Percentiles rank a stretch among this genome's conserved stretches.
Conservation (phyloP, 2,888 invertebrate species). For the Scaptodrosophila latifasciaeformis region DNA sequence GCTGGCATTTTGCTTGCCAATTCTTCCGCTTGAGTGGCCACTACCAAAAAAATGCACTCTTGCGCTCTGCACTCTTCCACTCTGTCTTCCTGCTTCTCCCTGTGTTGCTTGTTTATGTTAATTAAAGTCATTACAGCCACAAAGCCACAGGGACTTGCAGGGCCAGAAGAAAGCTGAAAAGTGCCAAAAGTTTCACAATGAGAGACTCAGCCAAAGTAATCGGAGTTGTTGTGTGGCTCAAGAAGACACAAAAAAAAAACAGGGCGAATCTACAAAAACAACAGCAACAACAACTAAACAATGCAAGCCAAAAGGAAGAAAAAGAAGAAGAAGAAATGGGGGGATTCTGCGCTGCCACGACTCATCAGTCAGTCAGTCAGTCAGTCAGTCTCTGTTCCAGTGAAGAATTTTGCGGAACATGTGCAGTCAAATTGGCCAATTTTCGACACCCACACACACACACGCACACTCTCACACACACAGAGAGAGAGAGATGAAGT, state of each 20-base stretch:
- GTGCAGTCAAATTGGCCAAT: conserved; percentile 52
- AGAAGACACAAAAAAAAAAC: not conserved
- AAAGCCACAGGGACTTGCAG: conserved; percentile 1
- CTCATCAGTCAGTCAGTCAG: too few species aligned
- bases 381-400: too few species aligned
- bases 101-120: too few species aligned
- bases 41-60: not conserved
- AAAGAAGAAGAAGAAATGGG: too few species aligned
- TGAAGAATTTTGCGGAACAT: too few species aligned
- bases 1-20: conserved; percentile 15
- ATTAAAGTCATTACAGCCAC: conserved; percentile 57
- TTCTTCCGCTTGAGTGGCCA: conserved; percentile 34
- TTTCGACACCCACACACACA: conserved; percentile 25
- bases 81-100: not conserved
- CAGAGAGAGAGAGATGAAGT: not conserved
- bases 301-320: not conserved
- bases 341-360: too few species aligned
- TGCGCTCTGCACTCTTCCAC: not conserved
- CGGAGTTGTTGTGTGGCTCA: conserved; percentile 6
- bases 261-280: not conserved
- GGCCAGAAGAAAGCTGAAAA: not conserved
- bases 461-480: conserved; percentile 19
- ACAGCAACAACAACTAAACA: conserved; percentile 6
- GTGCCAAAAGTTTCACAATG: conserved; percentile 16
- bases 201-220: conserved; percentile 12